Conservation (phyloP, 2,797 vertebrate genomes). For the Epinephelus malabaricus region DNA sequence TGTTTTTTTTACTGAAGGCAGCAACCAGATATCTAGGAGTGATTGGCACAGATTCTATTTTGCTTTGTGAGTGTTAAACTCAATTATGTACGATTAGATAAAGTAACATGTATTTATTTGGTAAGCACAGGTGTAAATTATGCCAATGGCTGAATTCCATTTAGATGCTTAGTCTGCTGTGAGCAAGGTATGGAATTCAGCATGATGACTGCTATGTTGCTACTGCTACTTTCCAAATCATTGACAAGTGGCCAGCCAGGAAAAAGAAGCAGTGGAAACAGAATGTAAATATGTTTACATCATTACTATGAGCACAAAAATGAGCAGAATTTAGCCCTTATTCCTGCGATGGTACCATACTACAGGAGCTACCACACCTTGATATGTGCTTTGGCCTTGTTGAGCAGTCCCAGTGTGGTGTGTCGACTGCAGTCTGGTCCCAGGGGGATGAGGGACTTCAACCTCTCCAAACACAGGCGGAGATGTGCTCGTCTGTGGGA, state of each 20-base stretch:
- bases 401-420: conserved; percentile 98
- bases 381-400: conserved; percentile 99
- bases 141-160: neutral
- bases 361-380: conserved; percentile 87
- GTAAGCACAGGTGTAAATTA: neutral
- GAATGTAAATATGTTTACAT: neutral
- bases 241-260: neutral
- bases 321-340: neutral
- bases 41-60: neutral
- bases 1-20: neutral
- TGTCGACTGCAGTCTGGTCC: conserved; percentile 97
- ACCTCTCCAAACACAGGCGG: conserved; percentile 96
- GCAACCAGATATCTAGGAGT: neutral
- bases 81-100: neutral
- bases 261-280: neutral
- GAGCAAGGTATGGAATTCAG: neutral
- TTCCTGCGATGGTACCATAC: conserved; percentile 3
- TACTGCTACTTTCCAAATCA: neutral
- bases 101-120: neutral
- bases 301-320: conserved; percentile 11
- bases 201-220: neutral
- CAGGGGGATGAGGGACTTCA: conserved; percentile 98
- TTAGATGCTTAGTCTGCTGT: conserved; percentile 8
- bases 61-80: neutral
- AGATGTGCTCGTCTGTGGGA: conserved; percentile 95